Percentiles rank a stretch among this genome's conserved stretches.
Evolutionary conservation across 2,113 vertebrate species (phyloP).

Genomic region (Lepus americanus): DNA sequence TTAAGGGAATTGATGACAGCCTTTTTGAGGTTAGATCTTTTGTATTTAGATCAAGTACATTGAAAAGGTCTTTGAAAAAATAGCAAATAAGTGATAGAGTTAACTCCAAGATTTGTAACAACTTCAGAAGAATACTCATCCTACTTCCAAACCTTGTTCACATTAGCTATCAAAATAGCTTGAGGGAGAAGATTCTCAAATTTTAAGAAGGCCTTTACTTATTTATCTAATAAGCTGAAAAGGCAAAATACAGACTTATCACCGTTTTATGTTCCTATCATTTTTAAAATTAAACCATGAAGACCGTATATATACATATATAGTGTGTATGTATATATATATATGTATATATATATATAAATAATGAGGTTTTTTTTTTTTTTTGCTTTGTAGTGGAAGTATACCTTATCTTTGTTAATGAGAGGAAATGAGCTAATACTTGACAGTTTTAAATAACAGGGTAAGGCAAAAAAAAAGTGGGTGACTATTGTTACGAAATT

Average conservation of each 20-base stretch:
- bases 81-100: not conserved
- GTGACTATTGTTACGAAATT: not conserved
- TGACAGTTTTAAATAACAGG: conserved; percentile 19
- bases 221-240: not conserved
- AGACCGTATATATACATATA: not conserved
- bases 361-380: not conserved
- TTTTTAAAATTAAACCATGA: not conserved
- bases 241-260: not conserved
- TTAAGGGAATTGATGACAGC: not conserved
- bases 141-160: not conserved
- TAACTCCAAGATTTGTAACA: not conserved
- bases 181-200: not conserved
- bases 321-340: no score
- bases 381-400: not conserved
- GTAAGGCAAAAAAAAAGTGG: conserved; percentile 35
- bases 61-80: conserved; percentile 47
- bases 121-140: not conserved
- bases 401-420: not conserved
- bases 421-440: not conserved
- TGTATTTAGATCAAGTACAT: not conserved
- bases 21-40: not conserved
- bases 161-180: not conserved
- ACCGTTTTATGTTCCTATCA: not conserved
- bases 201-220: conserved; percentile 2
- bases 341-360: no score